Evolutionary conservation across 2,113 vertebrate genomes (phyloP).

Genomic region (Raja brachyura): DNA sequence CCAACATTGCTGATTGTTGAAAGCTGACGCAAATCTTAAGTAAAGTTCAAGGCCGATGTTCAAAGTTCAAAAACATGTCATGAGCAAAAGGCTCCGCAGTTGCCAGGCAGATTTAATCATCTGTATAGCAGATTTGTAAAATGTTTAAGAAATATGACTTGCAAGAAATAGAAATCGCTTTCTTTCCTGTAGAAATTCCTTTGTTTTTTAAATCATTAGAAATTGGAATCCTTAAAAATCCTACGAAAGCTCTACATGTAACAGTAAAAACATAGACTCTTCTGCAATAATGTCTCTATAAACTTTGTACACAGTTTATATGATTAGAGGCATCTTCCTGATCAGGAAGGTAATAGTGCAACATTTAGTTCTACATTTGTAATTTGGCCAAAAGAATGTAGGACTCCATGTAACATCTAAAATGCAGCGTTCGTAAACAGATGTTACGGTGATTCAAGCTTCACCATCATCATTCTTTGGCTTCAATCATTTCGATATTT

Average conservation of each 20-base stretch:
- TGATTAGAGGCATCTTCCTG: conserved; percentile 65
- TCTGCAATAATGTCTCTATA: conserved; percentile 50
- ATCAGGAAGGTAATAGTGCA: conserved; percentile 90
- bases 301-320: conserved; percentile 55
- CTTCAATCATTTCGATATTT: conserved; percentile 72
- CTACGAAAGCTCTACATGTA: conserved; percentile 61
- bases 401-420: conserved; percentile 66
- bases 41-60: neutral
- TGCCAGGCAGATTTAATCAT: conserved; percentile 17
- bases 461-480: conserved; percentile 49
- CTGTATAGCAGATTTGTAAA: conserved; percentile 24
- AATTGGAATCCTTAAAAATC: conserved; percentile 75
- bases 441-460: conserved; percentile 45
- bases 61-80: conserved; percentile 31
- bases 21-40: neutral
- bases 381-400: conserved; percentile 63
- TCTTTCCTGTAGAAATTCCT: conserved; percentile 10
- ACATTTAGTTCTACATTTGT: conserved; percentile 67
- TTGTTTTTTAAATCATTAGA: conserved; percentile 50
- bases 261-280: conserved; percentile 67
- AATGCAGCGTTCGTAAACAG: conserved; percentile 71
- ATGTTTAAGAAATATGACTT: neutral
- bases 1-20: neutral
- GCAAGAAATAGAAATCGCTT: neutral
- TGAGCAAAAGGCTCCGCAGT: neutral